Evolutionary conservation across 2,888 invertebrate genomes (phyloP).

Genomic region (Drosophila rubida): DNA sequence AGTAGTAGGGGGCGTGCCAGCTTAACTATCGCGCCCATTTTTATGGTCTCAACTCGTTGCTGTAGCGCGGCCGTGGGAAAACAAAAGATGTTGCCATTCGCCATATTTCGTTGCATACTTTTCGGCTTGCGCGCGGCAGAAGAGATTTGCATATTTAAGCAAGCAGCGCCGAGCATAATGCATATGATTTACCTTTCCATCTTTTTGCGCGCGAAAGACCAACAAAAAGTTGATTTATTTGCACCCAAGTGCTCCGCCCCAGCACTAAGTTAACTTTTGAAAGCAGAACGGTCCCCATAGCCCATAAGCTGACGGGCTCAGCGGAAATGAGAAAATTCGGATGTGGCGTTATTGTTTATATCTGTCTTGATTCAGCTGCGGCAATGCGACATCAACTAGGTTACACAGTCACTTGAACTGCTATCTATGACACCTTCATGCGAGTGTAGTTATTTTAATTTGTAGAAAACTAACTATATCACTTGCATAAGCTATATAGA

Average conservation of each 20-base stretch:
- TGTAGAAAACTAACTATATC: too few relatives aligned
- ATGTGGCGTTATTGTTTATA: constrained; percentile 2
- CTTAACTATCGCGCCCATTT: constrained; percentile 60
- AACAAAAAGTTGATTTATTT: constrained; percentile 61
- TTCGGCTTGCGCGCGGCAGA: constrained; percentile 44
- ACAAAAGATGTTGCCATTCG: constrained; percentile 63
- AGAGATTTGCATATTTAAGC: constrained; percentile 74
- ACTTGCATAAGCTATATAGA: too few relatives aligned
- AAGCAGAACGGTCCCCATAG: constrained; percentile 6
- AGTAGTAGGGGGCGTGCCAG: constrained; percentile 21
- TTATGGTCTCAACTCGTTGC: constrained; percentile 43
- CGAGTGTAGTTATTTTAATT: too few relatives aligned
- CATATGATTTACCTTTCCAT: constrained; percentile 49
- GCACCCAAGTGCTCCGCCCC: constrained; percentile 35
- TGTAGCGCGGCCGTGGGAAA: constrained; percentile 63
- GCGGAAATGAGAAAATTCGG: not conserved
- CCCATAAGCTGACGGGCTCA: constrained; percentile 29
- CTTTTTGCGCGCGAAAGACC: constrained; percentile 16
- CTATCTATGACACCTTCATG: too few relatives aligned
- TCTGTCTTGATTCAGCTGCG: not conserved
- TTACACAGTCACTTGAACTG: too few relatives aligned
- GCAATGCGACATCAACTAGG: not conserved
- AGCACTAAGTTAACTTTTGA: constrained; percentile 35
- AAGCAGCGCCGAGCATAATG: constrained; percentile 48
- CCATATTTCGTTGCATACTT: constrained; percentile 62